These are phyloP conservation scores for Argynnis bischoffii DNA, from an alignment of 2,888 invertebrate genomes.

Conservation along the genomic window DNA sequence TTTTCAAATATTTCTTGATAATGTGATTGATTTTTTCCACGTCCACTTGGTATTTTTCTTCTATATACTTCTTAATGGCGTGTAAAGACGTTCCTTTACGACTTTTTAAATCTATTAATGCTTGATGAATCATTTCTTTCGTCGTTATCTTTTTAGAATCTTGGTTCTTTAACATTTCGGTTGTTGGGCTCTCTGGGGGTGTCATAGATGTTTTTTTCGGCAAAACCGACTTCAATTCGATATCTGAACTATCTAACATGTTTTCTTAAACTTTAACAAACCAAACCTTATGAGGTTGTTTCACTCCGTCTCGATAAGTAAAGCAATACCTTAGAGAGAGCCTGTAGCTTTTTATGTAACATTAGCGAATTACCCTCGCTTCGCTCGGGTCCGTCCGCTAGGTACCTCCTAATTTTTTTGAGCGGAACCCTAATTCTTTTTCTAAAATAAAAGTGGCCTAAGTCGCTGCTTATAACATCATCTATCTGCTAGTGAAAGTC, in stretches of 20 bases:
- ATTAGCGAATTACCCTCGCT: no score
- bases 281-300: background rate
- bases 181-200: slow-evolving; percentile 20
- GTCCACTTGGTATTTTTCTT: slow-evolving; percentile 57
- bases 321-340: slow-evolving; percentile 19
- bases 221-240: slow-evolving; percentile 47
- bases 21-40: slow-evolving; percentile 56
- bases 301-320: background rate
- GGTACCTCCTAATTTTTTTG: no score
- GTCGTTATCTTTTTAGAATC: slow-evolving; percentile 58
- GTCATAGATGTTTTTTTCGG: slow-evolving; percentile 44
- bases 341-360: background rate
- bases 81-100: slow-evolving; percentile 68
- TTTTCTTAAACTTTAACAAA: slow-evolving; percentile 7
- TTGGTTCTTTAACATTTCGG: slow-evolving; percentile 42
- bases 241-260: slow-evolving; percentile 40
- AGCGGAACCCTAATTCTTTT: no score
- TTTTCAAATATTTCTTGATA: slow-evolving; percentile 64
- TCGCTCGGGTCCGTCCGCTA: no score
- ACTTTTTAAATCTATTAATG: slow-evolving; percentile 55
- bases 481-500: no score
- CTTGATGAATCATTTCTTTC: slow-evolving; percentile 63
- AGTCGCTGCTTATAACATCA: no score
- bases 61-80: slow-evolving; percentile 68
- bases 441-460: no score